phyloP scores from a whole-genome alignment of 2,113 vertebrate genomes.

The Gallinago jamesoni region DNA sequence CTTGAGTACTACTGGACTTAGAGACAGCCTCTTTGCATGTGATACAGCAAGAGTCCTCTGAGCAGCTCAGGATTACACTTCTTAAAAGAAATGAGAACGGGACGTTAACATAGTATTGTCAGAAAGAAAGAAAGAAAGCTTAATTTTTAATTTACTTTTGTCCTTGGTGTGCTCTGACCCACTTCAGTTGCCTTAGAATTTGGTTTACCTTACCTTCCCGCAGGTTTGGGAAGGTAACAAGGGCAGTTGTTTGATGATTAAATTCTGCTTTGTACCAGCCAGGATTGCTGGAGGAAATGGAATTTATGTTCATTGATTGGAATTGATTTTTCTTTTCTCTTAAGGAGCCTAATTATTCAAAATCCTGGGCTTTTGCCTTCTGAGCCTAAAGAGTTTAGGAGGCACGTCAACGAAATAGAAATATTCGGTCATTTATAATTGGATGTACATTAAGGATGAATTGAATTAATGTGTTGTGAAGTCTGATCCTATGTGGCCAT shows the following conservation, averaged over 20 bases:
- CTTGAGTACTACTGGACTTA: not conserved
- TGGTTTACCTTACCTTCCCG: not conserved
- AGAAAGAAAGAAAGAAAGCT: not conserved
- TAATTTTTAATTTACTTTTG: not conserved
- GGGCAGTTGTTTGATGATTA: not conserved
- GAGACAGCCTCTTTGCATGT: not conserved
- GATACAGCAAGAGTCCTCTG: not conserved
- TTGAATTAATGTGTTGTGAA: not conserved
- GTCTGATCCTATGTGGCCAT: not conserved
- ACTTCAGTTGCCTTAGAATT: not conserved
- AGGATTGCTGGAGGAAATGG: not conserved
- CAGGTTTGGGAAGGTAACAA: not conserved
- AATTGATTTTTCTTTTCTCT: conserved; percentile 45
- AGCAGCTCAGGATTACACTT: not conserved
- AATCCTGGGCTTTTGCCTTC: not conserved
- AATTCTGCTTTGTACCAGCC: not conserved
- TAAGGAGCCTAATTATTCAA: conserved; percentile 47
- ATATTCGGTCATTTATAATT: not conserved
- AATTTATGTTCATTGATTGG: not conserved
- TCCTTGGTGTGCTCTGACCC: not conserved
- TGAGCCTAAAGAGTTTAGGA: not conserved
- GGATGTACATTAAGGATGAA: not conserved
- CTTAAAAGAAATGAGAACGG: not conserved
- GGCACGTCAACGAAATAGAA: not conserved
- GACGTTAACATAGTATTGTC: not conserved